Percentiles rank a stretch among this genome's conserved stretches.
Evolutionary conservation across 2,888 invertebrate genomes (phyloP).

Genomic region (Pachliopta kotzebuea): DNA sequence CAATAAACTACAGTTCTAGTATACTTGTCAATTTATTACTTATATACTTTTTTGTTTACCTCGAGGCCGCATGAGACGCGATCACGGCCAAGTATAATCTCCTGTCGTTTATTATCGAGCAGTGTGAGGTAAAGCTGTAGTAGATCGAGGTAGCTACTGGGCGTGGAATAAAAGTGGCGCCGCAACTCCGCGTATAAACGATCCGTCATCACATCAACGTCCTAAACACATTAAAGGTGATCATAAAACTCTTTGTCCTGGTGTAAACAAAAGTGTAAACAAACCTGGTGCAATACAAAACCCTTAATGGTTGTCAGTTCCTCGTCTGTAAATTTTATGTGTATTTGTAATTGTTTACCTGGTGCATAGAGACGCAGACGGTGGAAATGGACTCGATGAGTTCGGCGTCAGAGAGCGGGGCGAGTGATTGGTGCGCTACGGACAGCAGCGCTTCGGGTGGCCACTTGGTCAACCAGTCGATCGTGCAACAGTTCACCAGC

Average conservation of each 20-base stretch:
- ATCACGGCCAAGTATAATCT: constrained; percentile 83
- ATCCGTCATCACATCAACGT: constrained; percentile 89
- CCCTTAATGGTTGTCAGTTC: no score
- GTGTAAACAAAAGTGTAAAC: no score
- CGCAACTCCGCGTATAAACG: constrained; percentile 90
- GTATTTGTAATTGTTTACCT: constrained; percentile 43
- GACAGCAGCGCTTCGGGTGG: constrained; percentile 92
- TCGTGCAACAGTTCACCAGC: constrained; percentile 95
- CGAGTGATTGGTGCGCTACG: constrained; percentile 87
- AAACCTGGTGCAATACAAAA: no score
- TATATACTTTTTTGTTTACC: constrained; percentile 41
- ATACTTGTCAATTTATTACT: no score
- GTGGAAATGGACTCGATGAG: constrained; percentile 58
- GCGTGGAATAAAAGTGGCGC: constrained; percentile 93
- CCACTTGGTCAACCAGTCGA: constrained; percentile 97
- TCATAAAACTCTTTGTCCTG: background rate
- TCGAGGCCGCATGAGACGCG: constrained; percentile 88
- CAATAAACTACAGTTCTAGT: no score
- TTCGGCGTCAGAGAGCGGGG: constrained; percentile 76
- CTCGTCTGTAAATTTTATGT: no score
- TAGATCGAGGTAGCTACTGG: constrained; percentile 93
- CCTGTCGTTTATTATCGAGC: constrained; percentile 84
- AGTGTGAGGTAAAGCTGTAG: constrained; percentile 88
- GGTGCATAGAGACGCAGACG: constrained; percentile 69
- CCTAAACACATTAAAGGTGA: constrained; percentile 66